phyloP scores from a whole-genome alignment of 2,797 vertebrate genomes.

The Clarias laeviceps region DNA sequence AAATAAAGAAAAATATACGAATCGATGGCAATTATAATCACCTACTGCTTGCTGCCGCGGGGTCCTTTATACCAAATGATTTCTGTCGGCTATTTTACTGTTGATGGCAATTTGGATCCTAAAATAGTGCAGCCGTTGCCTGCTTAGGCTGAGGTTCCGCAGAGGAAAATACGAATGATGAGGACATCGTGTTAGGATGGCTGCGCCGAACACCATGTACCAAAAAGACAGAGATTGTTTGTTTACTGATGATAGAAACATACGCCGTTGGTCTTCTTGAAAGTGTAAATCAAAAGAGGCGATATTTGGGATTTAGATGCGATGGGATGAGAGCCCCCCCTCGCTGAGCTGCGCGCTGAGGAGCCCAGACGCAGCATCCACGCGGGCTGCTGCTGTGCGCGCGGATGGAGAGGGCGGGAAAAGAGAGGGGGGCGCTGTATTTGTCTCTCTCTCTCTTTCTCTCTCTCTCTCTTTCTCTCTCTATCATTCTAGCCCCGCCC shows the following conservation, averaged over 20 bases:
- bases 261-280: constrained; percentile 43
- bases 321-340: constrained; percentile 61
- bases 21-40: constrained; percentile 43
- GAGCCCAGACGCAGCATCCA: constrained; percentile 77
- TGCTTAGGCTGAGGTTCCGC: constrained; percentile 59
- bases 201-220: constrained; percentile 40
- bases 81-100: constrained; percentile 47
- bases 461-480: constrained; percentile 38
- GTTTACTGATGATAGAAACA: constrained; percentile 28
- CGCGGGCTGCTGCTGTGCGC: constrained; percentile 60
- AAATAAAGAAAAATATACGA: constrained; percentile 40
- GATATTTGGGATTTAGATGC: constrained; percentile 58
- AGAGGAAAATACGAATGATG: constrained; percentile 57
- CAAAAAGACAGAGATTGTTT: constrained; percentile 32
- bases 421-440: constrained; percentile 8
- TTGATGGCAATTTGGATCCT: constrained; percentile 52
- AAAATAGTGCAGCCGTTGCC: constrained; percentile 63
- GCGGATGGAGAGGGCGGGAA: constrained; percentile 41
- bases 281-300: constrained; percentile 55
- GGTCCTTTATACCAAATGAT: constrained; percentile 39
- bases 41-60: constrained; percentile 42
- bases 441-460: constrained; percentile 17
- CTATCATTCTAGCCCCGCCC: constrained; percentile 37
- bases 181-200: constrained; percentile 56
- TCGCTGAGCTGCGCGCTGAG: constrained; percentile 71